Evolutionary conservation across 1,140 invertebrate genomes (phyloP).

Genomic region (Andricus grossulariae): DNA sequence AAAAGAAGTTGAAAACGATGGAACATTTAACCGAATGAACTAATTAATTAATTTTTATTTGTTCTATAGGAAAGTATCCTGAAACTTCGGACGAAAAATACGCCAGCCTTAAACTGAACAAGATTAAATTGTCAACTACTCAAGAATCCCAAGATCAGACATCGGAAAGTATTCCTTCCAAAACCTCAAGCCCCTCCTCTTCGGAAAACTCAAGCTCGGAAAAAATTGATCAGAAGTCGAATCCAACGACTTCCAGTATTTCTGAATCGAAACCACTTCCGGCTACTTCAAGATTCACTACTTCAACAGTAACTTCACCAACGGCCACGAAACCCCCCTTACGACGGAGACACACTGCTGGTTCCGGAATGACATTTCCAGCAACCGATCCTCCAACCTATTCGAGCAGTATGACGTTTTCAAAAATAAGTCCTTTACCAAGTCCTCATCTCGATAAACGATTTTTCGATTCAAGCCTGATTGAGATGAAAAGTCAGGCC

Average conservation of each 20-base stretch:
- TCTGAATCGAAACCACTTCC: slow-evolving; percentile 54
- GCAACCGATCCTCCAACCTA: slow-evolving; percentile 73
- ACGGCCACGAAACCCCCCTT: slow-evolving; percentile 69
- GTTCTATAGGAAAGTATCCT: slow-evolving; percentile 53
- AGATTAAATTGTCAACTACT: slow-evolving; percentile 47
- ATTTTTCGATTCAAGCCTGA: slow-evolving; percentile 87
- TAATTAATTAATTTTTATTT: not conserved
- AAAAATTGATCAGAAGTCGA: slow-evolving; percentile 71
- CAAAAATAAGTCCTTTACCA: slow-evolving; percentile 74
- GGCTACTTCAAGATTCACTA: slow-evolving; percentile 63
- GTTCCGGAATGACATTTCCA: slow-evolving; percentile 72
- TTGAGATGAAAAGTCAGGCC: slow-evolving; percentile 86
- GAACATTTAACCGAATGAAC: not conserved
- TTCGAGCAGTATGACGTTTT: slow-evolving; percentile 72
- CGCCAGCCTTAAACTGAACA: slow-evolving; percentile 35
- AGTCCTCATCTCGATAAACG: slow-evolving; percentile 85
- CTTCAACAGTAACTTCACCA: slow-evolving; percentile 68
- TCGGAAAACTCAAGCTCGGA: slow-evolving; percentile 74
- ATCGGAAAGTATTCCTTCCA: slow-evolving; percentile 65
- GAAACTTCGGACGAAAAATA: slow-evolving; percentile 39
- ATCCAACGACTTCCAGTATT: slow-evolving; percentile 60
- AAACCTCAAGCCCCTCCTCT: slow-evolving; percentile 75
- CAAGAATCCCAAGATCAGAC: slow-evolving; percentile 63
- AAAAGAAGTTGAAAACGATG: too few species aligned
- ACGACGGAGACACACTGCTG: slow-evolving; percentile 70